Base-by-base conservation (phyloP, 2,113 vertebrate genomes). In the Morone chrysops region DNA sequence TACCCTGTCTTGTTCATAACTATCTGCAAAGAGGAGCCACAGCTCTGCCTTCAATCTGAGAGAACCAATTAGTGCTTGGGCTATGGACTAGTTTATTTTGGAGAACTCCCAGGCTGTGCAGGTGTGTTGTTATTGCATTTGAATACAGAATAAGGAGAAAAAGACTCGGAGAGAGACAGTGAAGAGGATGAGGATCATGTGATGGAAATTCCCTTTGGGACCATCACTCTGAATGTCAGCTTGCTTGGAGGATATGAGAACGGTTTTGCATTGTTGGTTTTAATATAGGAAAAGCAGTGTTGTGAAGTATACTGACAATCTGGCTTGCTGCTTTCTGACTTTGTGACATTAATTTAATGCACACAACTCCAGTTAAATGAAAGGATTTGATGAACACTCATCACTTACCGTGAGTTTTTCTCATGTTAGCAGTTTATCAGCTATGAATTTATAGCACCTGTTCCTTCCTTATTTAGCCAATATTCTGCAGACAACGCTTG, bases 191-290 rank as follows among this genome's bases (percentile, higher is more conserved):
- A 2, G 18, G 63, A 70, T 74, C 56, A 63, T 51, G 48, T 78
- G 53, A 79, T 78, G 53, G 60, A 65, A 73, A 72, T 50, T 61
- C 85, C 82, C 82, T 22, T 14, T 72, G 70, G 73, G 65, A 45
- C 31, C 73, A 57, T 79, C 51, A 7, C 14, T 70, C 73, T 81
- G 50, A 73, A 79, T 78, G 68, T 73, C 79, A 57, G 73, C 68
- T 62, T 69, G 65, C 78, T 76, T 38, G 3, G 62, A 76, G 60
- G 86, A 86, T 82, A 67, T 84, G 41, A 76, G 60, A 86, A 53
- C 8, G 11, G 81, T 82, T 88, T 80, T 75, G 77, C 80, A 78
- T 77, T 87, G 80, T 78, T 86, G 71, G 56, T 85, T 92, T 83
- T 87, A 80, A 86, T 80, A 36, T 76, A 70, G 54, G 50, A 88